Base-by-base conservation (phyloP, 2,888 invertebrate genomes). In the Drosophila tripunctata region DNA sequence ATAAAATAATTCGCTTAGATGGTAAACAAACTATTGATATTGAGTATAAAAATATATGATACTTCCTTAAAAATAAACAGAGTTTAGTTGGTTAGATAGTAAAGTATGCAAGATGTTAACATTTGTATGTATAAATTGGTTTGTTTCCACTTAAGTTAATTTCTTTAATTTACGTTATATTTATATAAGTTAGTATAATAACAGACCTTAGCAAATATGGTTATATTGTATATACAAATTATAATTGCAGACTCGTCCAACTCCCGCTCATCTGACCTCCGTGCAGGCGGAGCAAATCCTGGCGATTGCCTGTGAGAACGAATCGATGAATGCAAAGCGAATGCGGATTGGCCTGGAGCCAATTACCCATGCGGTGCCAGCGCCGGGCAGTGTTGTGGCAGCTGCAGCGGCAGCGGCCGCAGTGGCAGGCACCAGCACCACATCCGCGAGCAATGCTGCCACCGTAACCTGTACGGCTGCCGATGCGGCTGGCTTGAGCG, bases 271-370 rank as follows among this genome's bases (percentile, higher is more conserved):
- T 92, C 93, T 98, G 90, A 98, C 98, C 52, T 98, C 98, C 78
- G 97, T 98, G 77, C 97, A 98, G 92, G 98, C 98, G 51, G 98
- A 98, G 92, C 97, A 98, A 92, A 97, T 98, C 90, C 93, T 98
- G 90, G 98, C 98, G 75, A 95, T 96, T 90, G 98, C 98, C 68
- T 98, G 98, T 92, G 98, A 98, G 93, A 98, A 98, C 91, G 98
- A 98, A 93, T 97, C 97, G 92, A 96, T 97, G 92, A 98, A 98
- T 92, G 98, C 98, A 66, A 98, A 98, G 92, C 94, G 98, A 89
- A 98, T 98, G 98, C 94, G 98, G 77, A 94, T 98, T 90, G 98
- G 98, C 47, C 93, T 98, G 83, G 98, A 98, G 91, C 98, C 98
- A 40, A 96, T 97, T 87, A 96, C 96, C 90, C 97, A 97, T 92